These are phyloP conservation scores for Rosalia funebris DNA, from an alignment of 2,888 invertebrate genomes.

Conservation along the genomic window DNA sequence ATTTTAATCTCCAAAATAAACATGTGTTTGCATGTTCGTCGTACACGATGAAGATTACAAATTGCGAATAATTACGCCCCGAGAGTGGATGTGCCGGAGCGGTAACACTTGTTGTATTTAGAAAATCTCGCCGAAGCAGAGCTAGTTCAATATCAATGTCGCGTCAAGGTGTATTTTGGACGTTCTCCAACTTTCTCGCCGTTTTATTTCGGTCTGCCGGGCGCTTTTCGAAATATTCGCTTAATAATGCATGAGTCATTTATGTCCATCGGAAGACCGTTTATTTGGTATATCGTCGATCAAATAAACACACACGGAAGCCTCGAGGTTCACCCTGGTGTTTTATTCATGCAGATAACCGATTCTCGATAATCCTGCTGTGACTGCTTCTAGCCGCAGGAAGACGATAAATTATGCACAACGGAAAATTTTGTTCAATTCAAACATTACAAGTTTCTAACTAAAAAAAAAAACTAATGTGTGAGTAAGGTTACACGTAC, in stretches of 20 bases:
- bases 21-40: conserved; percentile 18
- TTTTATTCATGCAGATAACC: conserved; percentile 1
- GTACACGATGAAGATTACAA: conserved; percentile 5
- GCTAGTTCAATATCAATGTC: conserved; percentile 35
- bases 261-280: background rate
- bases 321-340: background rate
- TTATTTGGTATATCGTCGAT: conserved; percentile 2
- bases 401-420: background rate
- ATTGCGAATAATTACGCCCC: conserved; percentile 2
- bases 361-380: background rate
- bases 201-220: conserved; percentile 6
- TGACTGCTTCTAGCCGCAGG: background rate
- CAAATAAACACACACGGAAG: background rate
- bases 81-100: background rate
- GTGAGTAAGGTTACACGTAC: no score
- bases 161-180: conserved; percentile 20
- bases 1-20: conserved; percentile 16
- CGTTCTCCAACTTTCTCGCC: conserved; percentile 13
- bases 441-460: background rate
- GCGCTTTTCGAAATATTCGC: conserved; percentile 12
- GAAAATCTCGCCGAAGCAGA: conserved; percentile 7
- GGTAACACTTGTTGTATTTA: background rate
- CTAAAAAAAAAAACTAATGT: no score
- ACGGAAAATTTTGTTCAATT: background rate
- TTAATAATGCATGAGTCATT: conserved; percentile 20